A percentile compares a stretch with the other conserved stretches of the same genome.
Conservation (phyloP, 53 echinoderm and acorn worm species). For the Hippasteria phrygiana region DNA sequence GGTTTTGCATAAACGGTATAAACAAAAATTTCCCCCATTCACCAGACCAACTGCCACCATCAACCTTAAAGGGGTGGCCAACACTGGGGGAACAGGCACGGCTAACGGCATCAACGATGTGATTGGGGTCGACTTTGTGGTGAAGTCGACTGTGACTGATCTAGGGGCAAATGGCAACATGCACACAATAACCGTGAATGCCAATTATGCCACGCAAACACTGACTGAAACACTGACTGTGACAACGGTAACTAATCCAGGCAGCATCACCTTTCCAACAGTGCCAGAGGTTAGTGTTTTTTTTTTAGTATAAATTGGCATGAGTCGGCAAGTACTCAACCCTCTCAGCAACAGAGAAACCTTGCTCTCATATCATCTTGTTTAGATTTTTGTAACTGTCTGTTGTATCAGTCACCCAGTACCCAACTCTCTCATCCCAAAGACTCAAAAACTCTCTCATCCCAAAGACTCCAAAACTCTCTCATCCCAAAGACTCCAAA, state of each 20-base stretch:
- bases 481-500: too few relatives aligned
- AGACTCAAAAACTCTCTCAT: too few relatives aligned
- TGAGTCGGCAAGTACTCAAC: too few relatives aligned
- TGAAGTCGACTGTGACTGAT: conserved; percentile 25
- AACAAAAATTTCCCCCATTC: too few relatives aligned
- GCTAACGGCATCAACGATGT: conserved; percentile 10
- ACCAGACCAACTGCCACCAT: conserved; percentile 16
- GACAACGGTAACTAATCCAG: neutral
- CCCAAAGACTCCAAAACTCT: too few relatives aligned
- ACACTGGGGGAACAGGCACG: conserved; percentile 3
- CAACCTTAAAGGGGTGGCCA: conserved; percentile 18
- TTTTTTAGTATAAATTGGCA: neutral
- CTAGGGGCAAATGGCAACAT: neutral
- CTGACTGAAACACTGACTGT: neutral
- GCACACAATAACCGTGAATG: neutral
- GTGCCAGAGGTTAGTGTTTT: conserved; percentile 20
- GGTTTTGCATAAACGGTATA: too few relatives aligned
- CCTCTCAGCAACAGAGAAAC: too few relatives aligned
- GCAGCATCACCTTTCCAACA: conserved; percentile 10
- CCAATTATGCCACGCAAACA: neutral
- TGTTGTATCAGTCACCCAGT: too few relatives aligned
- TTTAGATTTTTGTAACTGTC: too few relatives aligned
- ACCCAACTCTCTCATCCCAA: too few relatives aligned
- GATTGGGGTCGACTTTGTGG: conserved; percentile 46
- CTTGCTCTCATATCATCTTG: too few relatives aligned